Percentiles rank a stretch among this genome's conserved stretches.
These are phyloP conservation scores for Phycodurus eques DNA, from an alignment of 2,113 vertebrate genomes.

Conservation along the genomic window DNA sequence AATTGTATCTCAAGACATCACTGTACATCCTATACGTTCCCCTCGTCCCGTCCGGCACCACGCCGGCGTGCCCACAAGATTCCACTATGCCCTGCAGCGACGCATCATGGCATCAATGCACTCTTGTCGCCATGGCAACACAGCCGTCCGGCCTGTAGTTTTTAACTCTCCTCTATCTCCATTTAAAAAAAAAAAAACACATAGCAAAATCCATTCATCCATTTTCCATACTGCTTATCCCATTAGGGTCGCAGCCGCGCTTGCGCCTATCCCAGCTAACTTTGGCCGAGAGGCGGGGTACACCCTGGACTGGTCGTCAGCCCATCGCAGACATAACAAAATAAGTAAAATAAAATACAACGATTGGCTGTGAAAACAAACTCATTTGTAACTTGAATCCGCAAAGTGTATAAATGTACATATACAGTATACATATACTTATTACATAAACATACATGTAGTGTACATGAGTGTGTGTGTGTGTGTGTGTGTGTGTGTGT, in stretches of 20 bases:
- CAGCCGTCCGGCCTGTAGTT: not conserved
- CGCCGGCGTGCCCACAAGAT: not conserved
- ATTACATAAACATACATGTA: slow-evolving; percentile 6
- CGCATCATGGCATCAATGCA: not conserved
- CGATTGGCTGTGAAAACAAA: not conserved
- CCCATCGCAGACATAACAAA: not conserved
- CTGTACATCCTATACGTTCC: too few species aligned
- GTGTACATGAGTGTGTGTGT: not conserved
- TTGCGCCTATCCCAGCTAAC: too few species aligned
- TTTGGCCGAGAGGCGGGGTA: too few species aligned
- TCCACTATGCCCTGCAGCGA: slow-evolving; percentile 3
- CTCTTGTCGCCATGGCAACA: not conserved
- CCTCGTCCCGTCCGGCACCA: too few species aligned
- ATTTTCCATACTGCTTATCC: too few species aligned
- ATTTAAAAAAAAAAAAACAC: not conserved
- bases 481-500: not conserved
- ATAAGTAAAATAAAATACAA: not conserved
- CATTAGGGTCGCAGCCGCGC: too few species aligned
- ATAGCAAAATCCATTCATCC: not conserved
- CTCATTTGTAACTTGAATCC: not conserved
- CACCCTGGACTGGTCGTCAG: too few species aligned
- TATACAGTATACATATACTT: not conserved
- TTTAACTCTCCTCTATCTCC: not conserved
- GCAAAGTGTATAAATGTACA: not conserved
- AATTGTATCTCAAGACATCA: too few species aligned